A percentile compares a stretch with the other conserved stretches of the same genome.
Conservation (phyloP, 2,888 invertebrate species). For the Epistrophe eligans region DNA sequence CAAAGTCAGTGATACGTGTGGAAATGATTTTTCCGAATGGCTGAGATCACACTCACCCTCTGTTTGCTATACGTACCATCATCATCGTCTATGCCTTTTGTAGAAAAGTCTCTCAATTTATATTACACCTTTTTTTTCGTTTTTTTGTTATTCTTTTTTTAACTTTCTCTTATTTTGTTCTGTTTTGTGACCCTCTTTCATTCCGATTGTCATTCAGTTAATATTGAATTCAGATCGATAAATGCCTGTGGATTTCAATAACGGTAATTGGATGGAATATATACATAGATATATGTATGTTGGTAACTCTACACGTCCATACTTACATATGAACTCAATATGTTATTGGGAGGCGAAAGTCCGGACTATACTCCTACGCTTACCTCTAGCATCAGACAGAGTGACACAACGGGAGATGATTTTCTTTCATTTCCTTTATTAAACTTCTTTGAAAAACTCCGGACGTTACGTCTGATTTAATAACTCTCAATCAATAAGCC, state of each 20-base stretch:
- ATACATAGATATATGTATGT: neutral
- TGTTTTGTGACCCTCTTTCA: constrained; percentile 36
- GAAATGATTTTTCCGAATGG: constrained; percentile 31
- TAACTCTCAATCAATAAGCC: constrained; percentile 42
- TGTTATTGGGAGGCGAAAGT: neutral
- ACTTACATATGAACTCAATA: neutral
- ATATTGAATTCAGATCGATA: constrained; percentile 53
- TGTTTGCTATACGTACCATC: neutral
- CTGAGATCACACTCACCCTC: constrained; percentile 4
- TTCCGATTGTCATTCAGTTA: constrained; percentile 65
- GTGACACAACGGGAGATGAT: constrained; percentile 17
- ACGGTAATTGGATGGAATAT: constrained; percentile 69
- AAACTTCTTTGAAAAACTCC: constrained; percentile 10
- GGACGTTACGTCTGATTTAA: constrained; percentile 33
- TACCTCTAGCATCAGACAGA: constrained; percentile 1
- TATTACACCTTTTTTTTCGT: constrained; percentile 44
- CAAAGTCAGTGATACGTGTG: constrained; percentile 33
- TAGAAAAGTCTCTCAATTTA: constrained; percentile 58
- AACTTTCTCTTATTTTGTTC: constrained; percentile 20
- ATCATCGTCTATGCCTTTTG: constrained; percentile 28
- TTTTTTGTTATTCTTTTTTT: neutral
- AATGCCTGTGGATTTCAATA: constrained; percentile 71
- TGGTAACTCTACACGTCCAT: neutral
- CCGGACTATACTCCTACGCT: too few relatives aligned
- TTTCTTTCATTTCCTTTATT: constrained; percentile 19